Evolutionary conservation across 2,797 vertebrate genomes (phyloP).

Genomic region (Percopsis omiscomaycus): DNA sequence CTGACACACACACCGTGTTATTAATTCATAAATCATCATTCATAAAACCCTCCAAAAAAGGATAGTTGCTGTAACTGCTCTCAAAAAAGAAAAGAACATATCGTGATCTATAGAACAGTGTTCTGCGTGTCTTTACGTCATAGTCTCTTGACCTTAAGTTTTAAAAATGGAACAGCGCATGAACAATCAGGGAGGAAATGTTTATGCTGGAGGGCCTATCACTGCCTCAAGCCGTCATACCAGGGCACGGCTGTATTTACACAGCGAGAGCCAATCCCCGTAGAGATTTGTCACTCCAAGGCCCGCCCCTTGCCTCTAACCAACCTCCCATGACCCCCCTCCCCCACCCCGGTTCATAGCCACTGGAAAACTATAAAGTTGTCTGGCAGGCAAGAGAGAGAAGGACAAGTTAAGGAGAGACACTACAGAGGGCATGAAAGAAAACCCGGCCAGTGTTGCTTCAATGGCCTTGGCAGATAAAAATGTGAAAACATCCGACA

Average conservation of each 20-base stretch:
- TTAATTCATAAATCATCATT: slow-evolving; percentile 7
- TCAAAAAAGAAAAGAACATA: neutral
- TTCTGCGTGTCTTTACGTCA: slow-evolving; percentile 31
- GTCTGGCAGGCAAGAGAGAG: slow-evolving; percentile 49
- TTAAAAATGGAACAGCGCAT: slow-evolving; percentile 43
- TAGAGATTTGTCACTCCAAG: slow-evolving; percentile 12
- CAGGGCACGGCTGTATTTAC: slow-evolving; percentile 47
- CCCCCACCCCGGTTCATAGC: slow-evolving; percentile 3
- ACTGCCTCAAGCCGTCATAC: slow-evolving; percentile 39
- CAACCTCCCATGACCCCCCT: neutral
- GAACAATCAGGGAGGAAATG: slow-evolving; percentile 33
- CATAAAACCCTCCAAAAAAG: too few relatives aligned
- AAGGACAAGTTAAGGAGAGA: slow-evolving; percentile 20
- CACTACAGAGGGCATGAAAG: slow-evolving; percentile 60
- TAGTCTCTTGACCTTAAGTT: slow-evolving; percentile 36
- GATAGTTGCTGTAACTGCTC: too few relatives aligned
- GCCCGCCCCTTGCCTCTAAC: slow-evolving; percentile 27
- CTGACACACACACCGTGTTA: slow-evolving; percentile 39
- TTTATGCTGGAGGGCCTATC: slow-evolving; percentile 48
- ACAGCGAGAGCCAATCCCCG: slow-evolving; percentile 54
- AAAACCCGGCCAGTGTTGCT: slow-evolving; percentile 9
- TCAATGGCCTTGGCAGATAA: slow-evolving; percentile 51
- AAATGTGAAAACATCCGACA: slow-evolving; percentile 36
- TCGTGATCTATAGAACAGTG: slow-evolving; percentile 25
- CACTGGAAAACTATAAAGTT: slow-evolving; percentile 62